Base-by-base conservation (phyloP, 2,113 vertebrate species). In the Amazona vittata region DNA sequence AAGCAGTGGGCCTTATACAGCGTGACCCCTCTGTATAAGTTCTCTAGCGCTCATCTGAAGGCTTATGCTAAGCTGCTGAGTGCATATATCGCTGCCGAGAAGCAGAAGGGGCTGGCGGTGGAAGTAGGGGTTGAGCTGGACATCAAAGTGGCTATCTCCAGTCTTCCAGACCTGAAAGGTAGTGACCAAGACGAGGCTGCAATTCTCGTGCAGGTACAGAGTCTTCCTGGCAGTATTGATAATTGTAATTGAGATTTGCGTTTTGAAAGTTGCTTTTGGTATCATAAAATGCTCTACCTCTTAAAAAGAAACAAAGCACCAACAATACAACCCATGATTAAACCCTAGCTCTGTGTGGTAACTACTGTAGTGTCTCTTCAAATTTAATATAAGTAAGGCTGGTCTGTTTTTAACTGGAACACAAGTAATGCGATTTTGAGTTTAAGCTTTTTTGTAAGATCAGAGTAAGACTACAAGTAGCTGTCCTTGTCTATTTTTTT, bases 1-100 rank as follows among this genome's bases (percentile, higher is more conserved):
- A 98, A 98, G 6, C 98, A 99, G 26, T 99, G 99, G 99, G 97
- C 98, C 53, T 94, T 99, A 21, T 99, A 98, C 22, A 99, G 99
- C n/a, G 98, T 99, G 74, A 99, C 98, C 8, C 99, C 99, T 1
- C 96, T 99, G 65, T 98, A 99, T 96, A 95, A 96, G 26, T 99
- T 99, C 96, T 97, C 92, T 35, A 95, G 98, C 49, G 89, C 91
- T 3, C 96, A 95, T 65, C 97, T 99, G 69, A 98, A 91, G 89
- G 94, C 93, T 11, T 99, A 99, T 75, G 97, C 98, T 26, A 97
- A 97, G 78, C 98, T 98, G 88, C 98, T 99, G 1, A 94, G 98
- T 2, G 98, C 98, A 0, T 99, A 98, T 49, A 96, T 99, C 8
- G 97, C 97, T 31, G 97, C 99, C 11, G 99, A 99, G 97, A 99